These are phyloP conservation scores for Recurvirostra avosetta DNA, from an alignment of 2,113 vertebrate genomes.

Conservation along the genomic window DNA sequence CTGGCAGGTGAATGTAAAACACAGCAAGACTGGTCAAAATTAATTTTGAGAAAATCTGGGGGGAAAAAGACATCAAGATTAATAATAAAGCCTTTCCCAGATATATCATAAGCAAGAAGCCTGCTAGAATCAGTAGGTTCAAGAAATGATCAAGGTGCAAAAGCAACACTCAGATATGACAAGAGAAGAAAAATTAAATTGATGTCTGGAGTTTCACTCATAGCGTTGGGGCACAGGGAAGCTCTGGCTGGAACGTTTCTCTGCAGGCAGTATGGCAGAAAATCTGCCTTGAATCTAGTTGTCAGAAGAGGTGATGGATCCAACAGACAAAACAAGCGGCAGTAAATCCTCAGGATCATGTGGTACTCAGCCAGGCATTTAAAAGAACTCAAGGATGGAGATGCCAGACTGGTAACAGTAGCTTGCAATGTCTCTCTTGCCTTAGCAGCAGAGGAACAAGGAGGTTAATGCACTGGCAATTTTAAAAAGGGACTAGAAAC, in stretches of 20 bases:
- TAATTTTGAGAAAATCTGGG: not conserved
- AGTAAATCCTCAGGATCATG: not conserved
- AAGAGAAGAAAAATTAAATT: not conserved
- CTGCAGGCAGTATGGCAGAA: not conserved
- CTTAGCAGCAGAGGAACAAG: not conserved
- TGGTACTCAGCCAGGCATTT: not conserved
- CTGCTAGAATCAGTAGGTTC: not conserved
- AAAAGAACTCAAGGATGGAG: not conserved
- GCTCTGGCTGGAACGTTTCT: not conserved
- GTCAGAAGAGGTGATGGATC: not conserved
- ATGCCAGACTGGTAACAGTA: not conserved
- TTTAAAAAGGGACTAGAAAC: not conserved
- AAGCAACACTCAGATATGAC: not conserved
- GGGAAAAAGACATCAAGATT: not conserved
- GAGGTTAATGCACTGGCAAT: not conserved
- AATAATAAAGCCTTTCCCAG: not conserved
- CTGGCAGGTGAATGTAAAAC: not conserved
- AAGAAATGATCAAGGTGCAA: not conserved
- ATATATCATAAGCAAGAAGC: not conserved
- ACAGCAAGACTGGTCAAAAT: not conserved
- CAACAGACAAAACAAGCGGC: not conserved
- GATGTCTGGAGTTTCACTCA: not conserved
- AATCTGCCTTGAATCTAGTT: not conserved
- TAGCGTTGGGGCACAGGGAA: not conserved
- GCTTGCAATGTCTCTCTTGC: not conserved